Percentiles rank a stretch among this genome's conserved stretches.
These are phyloP conservation scores for Formica aserva DNA, from an alignment of 2,888 invertebrate genomes.

Conservation along the genomic window DNA sequence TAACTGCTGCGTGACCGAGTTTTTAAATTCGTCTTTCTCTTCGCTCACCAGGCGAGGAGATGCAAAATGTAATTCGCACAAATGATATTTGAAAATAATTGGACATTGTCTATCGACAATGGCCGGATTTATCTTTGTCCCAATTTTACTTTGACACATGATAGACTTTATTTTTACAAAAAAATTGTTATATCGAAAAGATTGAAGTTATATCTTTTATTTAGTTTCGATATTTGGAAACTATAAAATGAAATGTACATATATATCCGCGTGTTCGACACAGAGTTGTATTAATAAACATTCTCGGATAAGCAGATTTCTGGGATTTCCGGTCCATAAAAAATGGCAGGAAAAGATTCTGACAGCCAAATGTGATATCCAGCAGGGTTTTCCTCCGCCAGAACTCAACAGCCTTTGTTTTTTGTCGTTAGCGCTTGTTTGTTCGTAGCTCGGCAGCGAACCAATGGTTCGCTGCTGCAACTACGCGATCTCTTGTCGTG, in stretches of 20 bases:
- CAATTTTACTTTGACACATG: not conserved
- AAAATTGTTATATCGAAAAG: not conserved
- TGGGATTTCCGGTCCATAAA: not conserved
- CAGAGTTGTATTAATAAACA: not conserved
- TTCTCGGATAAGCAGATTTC: not conserved
- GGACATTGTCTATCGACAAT: not conserved
- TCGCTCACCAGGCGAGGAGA: conserved; percentile 10
- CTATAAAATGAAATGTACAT: not conserved
- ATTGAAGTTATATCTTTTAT: not conserved
- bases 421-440: conserved; percentile 72
- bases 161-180: not conserved
- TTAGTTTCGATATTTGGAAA: not conserved
- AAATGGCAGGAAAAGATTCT: conserved; percentile 14
- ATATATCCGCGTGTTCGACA: not conserved
- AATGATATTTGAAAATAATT: conserved; percentile 58
- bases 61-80: conserved; percentile 40
- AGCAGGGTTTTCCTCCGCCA: conserved; percentile 36
- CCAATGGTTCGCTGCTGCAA: conserved; percentile 52
- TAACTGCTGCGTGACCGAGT: conserved; percentile 77
- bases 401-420: conserved; percentile 59
- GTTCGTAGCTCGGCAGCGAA: conserved; percentile 62
- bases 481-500: conserved; percentile 52
- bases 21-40: conserved; percentile 72
- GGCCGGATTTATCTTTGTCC: not conserved
- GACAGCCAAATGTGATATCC: not conserved